These are phyloP conservation scores for Hypolimnas misippus DNA, from an alignment of 2,888 invertebrate species.

Conservation along the genomic window DNA sequence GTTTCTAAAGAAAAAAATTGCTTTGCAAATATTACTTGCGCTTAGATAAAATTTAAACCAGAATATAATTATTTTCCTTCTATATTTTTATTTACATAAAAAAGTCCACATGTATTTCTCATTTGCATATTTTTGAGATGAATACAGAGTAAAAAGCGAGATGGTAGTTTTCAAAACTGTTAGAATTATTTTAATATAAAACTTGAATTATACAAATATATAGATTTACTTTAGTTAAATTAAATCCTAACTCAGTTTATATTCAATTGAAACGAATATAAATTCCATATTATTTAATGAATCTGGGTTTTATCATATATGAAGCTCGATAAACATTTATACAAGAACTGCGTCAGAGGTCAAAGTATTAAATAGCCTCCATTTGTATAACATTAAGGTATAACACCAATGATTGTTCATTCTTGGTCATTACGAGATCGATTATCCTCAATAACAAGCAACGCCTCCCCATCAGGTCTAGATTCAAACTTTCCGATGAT, in stretches of 20 bases:
- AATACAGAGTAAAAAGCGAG: not conserved
- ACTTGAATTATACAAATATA: not conserved
- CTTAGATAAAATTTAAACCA: conserved; percentile 25
- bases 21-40: conserved; percentile 18
- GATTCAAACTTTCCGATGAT: conserved; percentile 11
- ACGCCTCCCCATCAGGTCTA: conserved; percentile 16
- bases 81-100: conserved; percentile 6
- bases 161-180: not conserved
- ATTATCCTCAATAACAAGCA: conserved; percentile 27
- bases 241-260: not conserved
- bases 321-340: not conserved
- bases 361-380: conserved; percentile 9
- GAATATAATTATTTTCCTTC: conserved; percentile 6
- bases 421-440: conserved; percentile 19
- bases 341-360: not conserved
- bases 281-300: not conserved
- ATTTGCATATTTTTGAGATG: not conserved
- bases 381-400: conserved; percentile 12
- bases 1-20: conserved; percentile 19
- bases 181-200: conserved; percentile 1
- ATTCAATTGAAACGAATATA: not conserved
- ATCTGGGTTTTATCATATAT: not conserved
- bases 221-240: not conserved
- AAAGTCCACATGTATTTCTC: not conserved
- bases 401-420: conserved; percentile 24